These are phyloP conservation scores for Sarcophaga bullata DNA, from an alignment of 1,140 invertebrate species.

Conservation along the genomic window DNA sequence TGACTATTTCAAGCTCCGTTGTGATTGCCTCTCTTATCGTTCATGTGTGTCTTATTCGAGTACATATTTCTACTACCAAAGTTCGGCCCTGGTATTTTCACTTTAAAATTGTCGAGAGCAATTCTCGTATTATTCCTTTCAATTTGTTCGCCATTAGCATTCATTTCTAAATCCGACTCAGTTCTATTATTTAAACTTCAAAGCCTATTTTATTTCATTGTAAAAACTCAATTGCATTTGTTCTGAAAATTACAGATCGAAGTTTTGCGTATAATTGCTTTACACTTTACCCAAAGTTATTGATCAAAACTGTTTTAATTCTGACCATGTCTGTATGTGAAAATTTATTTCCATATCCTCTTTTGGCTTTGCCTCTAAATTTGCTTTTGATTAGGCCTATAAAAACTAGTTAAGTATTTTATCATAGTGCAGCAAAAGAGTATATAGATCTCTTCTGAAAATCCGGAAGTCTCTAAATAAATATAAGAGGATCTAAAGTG, in stretches of 20 bases:
- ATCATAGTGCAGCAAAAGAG: background rate
- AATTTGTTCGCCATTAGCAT: background rate
- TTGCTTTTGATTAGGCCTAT: background rate
- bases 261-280: background rate
- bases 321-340: background rate
- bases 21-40: background rate
- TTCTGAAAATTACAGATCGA: background rate
- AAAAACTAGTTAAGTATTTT: background rate
- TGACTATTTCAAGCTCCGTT: background rate
- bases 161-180: background rate
- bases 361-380: background rate
- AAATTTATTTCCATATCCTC: background rate
- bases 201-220: background rate
- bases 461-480: no score
- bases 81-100: slow-evolving; percentile 7
- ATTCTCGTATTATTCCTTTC: background rate
- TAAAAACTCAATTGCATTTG: background rate
- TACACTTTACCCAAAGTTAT: background rate
- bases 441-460: no score
- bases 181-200: slow-evolving; percentile 1
- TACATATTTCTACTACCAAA: background rate
- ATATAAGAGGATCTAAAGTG: no score
- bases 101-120: background rate
- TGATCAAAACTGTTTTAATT: background rate
- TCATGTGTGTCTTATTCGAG: background rate